Evolutionary conservation across 2,888 invertebrate genomes (phyloP).

Genomic region (Drosophila kanekoi): DNA sequence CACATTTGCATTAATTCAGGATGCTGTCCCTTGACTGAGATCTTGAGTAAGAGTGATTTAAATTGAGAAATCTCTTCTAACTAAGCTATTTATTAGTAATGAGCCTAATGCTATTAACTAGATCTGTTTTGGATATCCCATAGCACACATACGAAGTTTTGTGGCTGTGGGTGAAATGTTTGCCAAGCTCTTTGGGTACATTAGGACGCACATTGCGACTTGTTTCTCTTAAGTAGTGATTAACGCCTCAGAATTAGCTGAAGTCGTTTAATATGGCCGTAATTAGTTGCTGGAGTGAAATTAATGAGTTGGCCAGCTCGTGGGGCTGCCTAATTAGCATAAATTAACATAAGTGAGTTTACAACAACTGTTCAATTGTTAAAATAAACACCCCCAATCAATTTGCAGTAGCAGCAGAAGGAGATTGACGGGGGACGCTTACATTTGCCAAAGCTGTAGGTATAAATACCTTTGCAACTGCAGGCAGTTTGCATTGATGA

Average conservation of each 20-base stretch:
- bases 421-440: neutral
- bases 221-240: conserved; percentile 19
- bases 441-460: conserved; percentile 8
- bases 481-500: conserved; percentile 36
- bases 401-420: conserved; percentile 4
- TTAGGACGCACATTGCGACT: neutral
- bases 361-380: conserved; percentile 27
- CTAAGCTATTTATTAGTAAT: no score
- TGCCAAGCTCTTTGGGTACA: neutral
- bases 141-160: neutral
- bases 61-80: no score
- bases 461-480: conserved; percentile 13
- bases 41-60: no score
- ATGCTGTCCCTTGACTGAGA: no score
- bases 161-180: neutral
- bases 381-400: conserved; percentile 45
- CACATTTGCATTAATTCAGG: no score
- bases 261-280: conserved; percentile 29
- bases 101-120: neutral
- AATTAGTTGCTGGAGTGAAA: conserved; percentile 27
- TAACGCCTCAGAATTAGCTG: conserved; percentile 23
- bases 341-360: conserved; percentile 43
- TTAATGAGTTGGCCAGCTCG: conserved; percentile 30
- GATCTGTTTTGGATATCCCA: neutral
- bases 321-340: conserved; percentile 40